These are phyloP conservation scores for Anoplolepis gracilipes DNA, from an alignment of 1,140 invertebrate species.

Conservation along the genomic window DNA sequence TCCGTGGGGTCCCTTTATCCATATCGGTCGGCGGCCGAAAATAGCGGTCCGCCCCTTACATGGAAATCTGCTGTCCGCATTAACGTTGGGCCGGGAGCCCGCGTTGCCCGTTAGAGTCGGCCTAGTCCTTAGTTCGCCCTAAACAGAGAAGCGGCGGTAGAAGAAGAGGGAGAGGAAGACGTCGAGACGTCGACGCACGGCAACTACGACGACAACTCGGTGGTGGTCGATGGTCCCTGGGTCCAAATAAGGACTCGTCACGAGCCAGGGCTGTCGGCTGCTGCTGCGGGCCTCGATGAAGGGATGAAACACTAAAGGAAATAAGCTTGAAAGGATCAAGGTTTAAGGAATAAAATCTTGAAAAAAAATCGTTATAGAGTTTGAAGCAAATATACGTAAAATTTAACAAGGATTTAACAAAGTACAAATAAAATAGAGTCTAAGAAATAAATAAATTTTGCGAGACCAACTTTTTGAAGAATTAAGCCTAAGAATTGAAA, in stretches of 20 bases:
- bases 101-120: slow-evolving; percentile 50
- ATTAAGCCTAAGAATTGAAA: not conserved
- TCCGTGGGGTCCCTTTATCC: slow-evolving; percentile 82
- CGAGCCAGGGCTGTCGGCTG: slow-evolving; percentile 65
- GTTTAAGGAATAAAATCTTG: not conserved
- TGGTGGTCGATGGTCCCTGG: slow-evolving; percentile 78
- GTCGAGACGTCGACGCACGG: slow-evolving; percentile 63
- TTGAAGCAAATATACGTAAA: not conserved
- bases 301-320: not conserved
- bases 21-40: slow-evolving; percentile 81
- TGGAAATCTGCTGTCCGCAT: slow-evolving; percentile 79
- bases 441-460: not conserved
- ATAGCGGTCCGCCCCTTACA: slow-evolving; percentile 83
- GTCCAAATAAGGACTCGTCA: slow-evolving; percentile 84
- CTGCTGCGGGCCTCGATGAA: not conserved
- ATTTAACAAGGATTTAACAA: not conserved
- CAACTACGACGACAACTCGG: slow-evolving; percentile 39
- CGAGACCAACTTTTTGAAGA: not conserved
- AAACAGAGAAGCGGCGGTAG: slow-evolving; percentile 50
- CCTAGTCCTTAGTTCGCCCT: slow-evolving; percentile 71
- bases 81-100: slow-evolving; percentile 66
- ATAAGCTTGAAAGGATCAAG: not conserved
- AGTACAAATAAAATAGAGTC: no score
- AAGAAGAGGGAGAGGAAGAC: slow-evolving; percentile 64
- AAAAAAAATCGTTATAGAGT: not conserved